Evolutionary conservation across 2,113 vertebrate genomes (phyloP).

Genomic region (Kryptolebias marmoratus): DNA sequence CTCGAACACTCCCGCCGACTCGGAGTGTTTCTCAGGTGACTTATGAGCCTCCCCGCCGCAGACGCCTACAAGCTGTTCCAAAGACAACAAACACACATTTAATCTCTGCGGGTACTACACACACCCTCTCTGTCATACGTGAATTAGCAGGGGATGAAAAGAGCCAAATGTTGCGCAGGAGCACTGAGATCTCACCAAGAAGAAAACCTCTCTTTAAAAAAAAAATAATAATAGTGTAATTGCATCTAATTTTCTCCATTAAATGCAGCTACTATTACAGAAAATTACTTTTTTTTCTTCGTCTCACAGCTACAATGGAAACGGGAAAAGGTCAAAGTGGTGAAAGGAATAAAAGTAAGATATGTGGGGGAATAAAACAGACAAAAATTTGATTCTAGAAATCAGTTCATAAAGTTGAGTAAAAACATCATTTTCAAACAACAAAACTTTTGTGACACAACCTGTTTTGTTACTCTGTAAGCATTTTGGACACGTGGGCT

Average conservation of each 20-base stretch:
- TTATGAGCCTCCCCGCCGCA: constrained; percentile 25
- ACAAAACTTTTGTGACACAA: too few species aligned
- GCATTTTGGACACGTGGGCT: too few species aligned
- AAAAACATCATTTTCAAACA: too few species aligned
- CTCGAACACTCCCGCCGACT: constrained; percentile 21
- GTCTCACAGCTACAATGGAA: constrained; percentile 23
- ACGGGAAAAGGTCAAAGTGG: constrained; percentile 42
- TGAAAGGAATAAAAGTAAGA: constrained; percentile 9
- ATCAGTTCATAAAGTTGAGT: too few species aligned
- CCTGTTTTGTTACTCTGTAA: too few species aligned
- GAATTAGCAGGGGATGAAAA: constrained; percentile 30
- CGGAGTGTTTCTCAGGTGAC: constrained; percentile 32
- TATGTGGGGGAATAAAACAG: not conserved
- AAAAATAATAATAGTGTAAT: constrained; percentile 23
- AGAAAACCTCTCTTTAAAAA: constrained; percentile 6
- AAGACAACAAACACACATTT: constrained; percentile 53
- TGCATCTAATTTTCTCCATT: constrained; percentile 27
- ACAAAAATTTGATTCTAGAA: too few species aligned
- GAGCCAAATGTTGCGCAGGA: constrained; percentile 25
- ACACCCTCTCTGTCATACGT: constrained; percentile 25
- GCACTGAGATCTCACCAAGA: constrained; percentile 4
- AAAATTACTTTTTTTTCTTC: constrained; percentile 20
- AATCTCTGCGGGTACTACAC: constrained; percentile 16
- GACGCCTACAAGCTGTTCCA: constrained; percentile 33
- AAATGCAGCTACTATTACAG: constrained; percentile 17